Base-by-base conservation (phyloP, 30 jellyfish, hydroid and myxozoan species). In the Aurelia sp. region DNA sequence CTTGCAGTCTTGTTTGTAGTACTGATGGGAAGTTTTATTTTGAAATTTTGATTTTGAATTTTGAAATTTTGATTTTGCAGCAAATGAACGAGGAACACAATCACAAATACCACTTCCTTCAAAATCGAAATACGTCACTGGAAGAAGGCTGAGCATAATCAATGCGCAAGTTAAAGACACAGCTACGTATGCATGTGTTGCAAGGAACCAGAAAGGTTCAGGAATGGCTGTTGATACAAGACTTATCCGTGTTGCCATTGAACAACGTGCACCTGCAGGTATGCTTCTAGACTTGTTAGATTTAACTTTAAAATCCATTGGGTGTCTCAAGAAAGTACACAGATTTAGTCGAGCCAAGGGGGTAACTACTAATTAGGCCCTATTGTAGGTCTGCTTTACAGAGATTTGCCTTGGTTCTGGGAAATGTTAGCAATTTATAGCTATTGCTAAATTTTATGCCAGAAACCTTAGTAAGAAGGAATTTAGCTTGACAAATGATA, bases 121-220 rank as follows among this genome's bases (percentile, higher is more conserved):
- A 8, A 44, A 48, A 10, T 76, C 89, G 27, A 40, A 44, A 53
- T 76, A 86, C 76, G 86, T 67, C 2, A 50, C 87, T 4, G 61
- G 19, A 27, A 65, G 74, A 65, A 63, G 81, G 33, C 69, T 86
- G 52, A 35, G 51, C 13, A 86, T 86, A 11, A 67, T 62, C 22
- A 86, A 86, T 38, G 95, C 87, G 1, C 89, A 86, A 78, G 63
- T 74, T n/a, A 73, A 44, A 4, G 95, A 86, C 63, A 41, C 85
- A 4, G 90, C 85, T 21, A 67, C 50, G 11, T 86, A 63, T 72
- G 63, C 74, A 59, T 86, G 95, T 40, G 52, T 57, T 52, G 90
- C 95, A 19, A 33, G 51, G n/a, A 86, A 86, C 74, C 89, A 74
- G 20, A 59, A 78, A 27, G 53, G 55, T 4, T 64, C 19, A 8